Base-by-base conservation (phyloP, 2,888 invertebrate species). In the Euplexia lucipara region DNA sequence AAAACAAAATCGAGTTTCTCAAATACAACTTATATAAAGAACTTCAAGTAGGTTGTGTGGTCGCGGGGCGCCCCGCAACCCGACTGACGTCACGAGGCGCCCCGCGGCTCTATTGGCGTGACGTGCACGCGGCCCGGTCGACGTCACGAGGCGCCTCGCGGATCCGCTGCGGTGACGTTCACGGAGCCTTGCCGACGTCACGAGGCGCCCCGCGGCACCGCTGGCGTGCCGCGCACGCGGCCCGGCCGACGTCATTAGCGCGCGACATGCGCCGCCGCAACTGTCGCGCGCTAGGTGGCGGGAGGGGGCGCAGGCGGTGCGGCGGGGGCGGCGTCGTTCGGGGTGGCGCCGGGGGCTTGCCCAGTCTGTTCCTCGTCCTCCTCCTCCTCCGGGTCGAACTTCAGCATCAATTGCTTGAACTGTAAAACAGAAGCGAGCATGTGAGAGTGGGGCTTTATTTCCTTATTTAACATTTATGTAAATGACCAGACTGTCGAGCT, bases 381-480 rank as follows among this genome's bases (percentile, higher is more conserved):
- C 61, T 97, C 96, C 81, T 97, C 97, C 75, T 97, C 97, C 26
- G 97, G 97, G 90, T 98, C 98, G 87, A 98, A 96, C 90, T 97
- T 98, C 77, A 98, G 95, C 97, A 98, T 98, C 69, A 98, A 91
- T 84, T 98, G 97, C 89, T 98, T 98, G 88, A 98, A 98, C 97
- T 97, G 89, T 18, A 71, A 91, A 88, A 63, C 12, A 53, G 2
- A 56, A 0, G n/a, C 1, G 8, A n/a, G 18, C 20, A 10, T 35
- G 16, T 75, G 14, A 47, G 45, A 18, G 22, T 8, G 39, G 41
- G 10, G 16, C 9, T 0, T 16, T n/a, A n/a, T n/a, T n/a, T n/a
- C n/a, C n/a, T n/a, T n/a, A n/a, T n/a, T n/a, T n/a, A n/a, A n/a
- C n/a, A n/a, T n/a, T n/a, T n/a, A n/a, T n/a, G n/a, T n/a, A n/a